phyloP scores from a whole-genome alignment of 2,797 vertebrate species.

The Setipinna tenuifilis region DNA sequence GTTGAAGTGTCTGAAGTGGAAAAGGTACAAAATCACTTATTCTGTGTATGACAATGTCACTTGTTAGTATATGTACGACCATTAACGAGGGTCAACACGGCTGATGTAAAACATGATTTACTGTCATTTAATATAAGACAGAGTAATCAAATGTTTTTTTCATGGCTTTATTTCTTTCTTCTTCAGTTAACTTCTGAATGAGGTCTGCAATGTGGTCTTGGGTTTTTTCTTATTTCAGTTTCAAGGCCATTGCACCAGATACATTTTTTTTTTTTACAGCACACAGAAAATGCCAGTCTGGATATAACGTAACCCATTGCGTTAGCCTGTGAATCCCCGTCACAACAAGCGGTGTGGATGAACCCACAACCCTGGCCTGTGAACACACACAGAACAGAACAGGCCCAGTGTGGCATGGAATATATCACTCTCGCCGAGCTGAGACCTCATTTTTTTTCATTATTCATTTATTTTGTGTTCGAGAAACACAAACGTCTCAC shows the following conservation, averaged over 20 bases:
- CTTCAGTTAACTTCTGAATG: not conserved
- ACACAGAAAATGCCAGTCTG: not conserved
- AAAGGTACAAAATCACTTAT: no score
- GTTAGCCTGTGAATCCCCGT: not conserved
- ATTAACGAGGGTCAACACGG: no score
- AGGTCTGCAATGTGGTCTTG: no score
- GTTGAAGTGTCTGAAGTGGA: no score
- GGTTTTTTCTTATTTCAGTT: no score
- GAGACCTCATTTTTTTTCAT: not conserved
- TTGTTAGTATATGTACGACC: no score
- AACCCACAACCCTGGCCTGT: not conserved
- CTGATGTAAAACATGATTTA: not conserved
- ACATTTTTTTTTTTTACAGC: not conserved
- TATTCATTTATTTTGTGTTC: conserved; percentile 11
- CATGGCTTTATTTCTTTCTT: not conserved
- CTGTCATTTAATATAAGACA: not conserved
- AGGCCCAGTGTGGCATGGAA: not conserved
- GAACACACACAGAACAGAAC: not conserved
- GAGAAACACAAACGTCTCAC: not conserved
- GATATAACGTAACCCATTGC: not conserved
- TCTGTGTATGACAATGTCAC: no score
- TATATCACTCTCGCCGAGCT: not conserved
- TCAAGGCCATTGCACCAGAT: not conserved
- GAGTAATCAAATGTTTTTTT: not conserved
- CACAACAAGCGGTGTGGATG: not conserved